Evolutionary conservation across 1,140 invertebrate species (phyloP).

Genomic region (Aphelinus atriplicis): DNA sequence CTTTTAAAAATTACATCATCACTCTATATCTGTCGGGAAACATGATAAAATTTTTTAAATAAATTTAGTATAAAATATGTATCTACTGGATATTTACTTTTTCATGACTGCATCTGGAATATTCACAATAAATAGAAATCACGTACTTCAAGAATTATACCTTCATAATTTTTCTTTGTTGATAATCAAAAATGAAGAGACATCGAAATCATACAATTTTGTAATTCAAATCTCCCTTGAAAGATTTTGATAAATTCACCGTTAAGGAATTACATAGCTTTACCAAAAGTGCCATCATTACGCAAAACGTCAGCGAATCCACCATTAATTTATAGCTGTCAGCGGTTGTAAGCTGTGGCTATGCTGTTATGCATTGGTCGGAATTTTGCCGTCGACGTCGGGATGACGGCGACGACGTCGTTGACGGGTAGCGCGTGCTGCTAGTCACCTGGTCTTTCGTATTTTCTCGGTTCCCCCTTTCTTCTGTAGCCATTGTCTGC

Average conservation of each 20-base stretch:
- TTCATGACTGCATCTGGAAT: too few relatives aligned
- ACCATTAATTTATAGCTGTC: not conserved
- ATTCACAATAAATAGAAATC: too few relatives aligned
- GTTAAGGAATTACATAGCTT: not conserved
- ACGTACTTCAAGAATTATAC: too few relatives aligned
- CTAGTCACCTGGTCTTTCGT: conserved; percentile 3
- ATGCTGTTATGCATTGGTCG: not conserved
- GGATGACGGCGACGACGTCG: not conserved
- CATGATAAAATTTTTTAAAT: too few relatives aligned
- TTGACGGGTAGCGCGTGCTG: not conserved
- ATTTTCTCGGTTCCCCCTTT: not conserved
- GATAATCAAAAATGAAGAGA: too few relatives aligned
- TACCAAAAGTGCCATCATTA: not conserved
- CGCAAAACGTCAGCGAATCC: not conserved
- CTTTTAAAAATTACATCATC: too few relatives aligned
- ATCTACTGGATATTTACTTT: too few relatives aligned
- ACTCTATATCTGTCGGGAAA: too few relatives aligned
- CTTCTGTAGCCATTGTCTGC: not conserved
- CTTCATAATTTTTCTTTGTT: not conserved
- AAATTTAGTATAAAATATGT: too few relatives aligned
- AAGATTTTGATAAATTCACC: conserved; percentile 4
- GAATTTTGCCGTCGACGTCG: not conserved
- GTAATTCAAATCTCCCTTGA: too few relatives aligned
- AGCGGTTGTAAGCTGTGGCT: not conserved
- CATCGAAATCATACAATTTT: too few relatives aligned